Base-by-base conservation (phyloP, 2,888 invertebrate species). In the Uloborus plumipes region DNA sequence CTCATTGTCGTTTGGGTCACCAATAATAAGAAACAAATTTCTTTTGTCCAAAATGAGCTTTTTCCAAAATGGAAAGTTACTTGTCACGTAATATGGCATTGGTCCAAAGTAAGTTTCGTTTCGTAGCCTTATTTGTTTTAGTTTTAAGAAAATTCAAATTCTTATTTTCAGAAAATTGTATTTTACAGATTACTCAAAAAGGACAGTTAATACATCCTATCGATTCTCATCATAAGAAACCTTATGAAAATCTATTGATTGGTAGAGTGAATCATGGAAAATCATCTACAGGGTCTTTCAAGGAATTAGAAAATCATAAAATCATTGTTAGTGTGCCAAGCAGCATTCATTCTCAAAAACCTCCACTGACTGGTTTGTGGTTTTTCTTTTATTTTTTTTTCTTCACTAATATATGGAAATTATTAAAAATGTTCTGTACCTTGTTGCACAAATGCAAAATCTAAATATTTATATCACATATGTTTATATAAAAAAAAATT, bases 261-360 rank as follows among this genome's bases (percentile, higher is more conserved):
- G 83, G 83, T 6, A 62, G 64, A 59, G 51, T 77, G 49, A 15
- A 47, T 18, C 39, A 59, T n/a, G 18, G 4, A 47, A n/a, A 55
- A 14, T 20, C 14, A 1, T 47, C 16, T 22, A 26, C 26, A n/a
- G 3, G 1, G 7, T 1, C 18, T 51, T 7, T n/a, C 18, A 39
- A n/a, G 20, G 55, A 50, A 39, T 65, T 70, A 62, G 67, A 66
- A 49, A 15, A 66, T n/a, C 49, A 81, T 7, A 92, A 92, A 88
- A 87, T 95, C 62, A 88, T 98, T 74, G 89, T 95, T 20, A 96
- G 96, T 89, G 91, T 96, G 26, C 98, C 98, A 0, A 97, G 97
- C 90, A 93, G 94, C 18, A 91, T 98, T 80, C 98, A 98, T 90
- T 98, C 98, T 0, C 96, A 97, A 88, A 99, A 99, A 89, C 98